phyloP scores from a whole-genome alignment of 1,140 invertebrate genomes.

The Ceratosolen fusciceps region DNA sequence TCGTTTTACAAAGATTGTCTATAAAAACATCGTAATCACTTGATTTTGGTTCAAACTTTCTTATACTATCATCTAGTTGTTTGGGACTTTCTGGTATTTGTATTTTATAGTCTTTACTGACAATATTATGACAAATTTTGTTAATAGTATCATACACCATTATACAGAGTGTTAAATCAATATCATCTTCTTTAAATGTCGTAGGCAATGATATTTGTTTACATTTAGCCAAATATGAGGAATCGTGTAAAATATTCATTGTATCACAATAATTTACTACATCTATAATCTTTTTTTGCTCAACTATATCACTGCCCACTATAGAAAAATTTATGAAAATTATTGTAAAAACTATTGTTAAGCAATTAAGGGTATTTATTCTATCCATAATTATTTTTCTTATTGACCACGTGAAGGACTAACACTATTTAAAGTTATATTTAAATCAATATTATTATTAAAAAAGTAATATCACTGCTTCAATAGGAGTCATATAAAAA shows the following conservation, averaged over 20 bases:
- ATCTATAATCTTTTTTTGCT: not conserved
- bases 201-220: slow-evolving; percentile 1
- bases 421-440: slow-evolving; percentile 26
- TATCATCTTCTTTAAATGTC: not conserved
- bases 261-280: slow-evolving; percentile 5
- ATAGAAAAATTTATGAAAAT: not conserved
- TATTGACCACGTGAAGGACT: not conserved
- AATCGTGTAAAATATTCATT: slow-evolving; percentile 18
- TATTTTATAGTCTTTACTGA: not conserved
- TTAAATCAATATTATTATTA: slow-evolving; percentile 3
- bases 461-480: slow-evolving; percentile 21
- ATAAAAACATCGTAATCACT: not conserved
- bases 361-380: not conserved
- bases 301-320: not conserved
- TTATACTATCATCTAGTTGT: slow-evolving; percentile 22
- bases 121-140: slow-evolving; percentile 30
- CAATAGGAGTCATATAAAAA: not conserved
- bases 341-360: slow-evolving; percentile 1
- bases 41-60: slow-evolving; percentile 15
- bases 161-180: slow-evolving; percentile 22
- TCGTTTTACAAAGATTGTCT: slow-evolving; percentile 19
- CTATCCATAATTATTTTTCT: slow-evolving; percentile 1
- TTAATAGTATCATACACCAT: slow-evolving; percentile 11
- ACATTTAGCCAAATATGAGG: slow-evolving; percentile 8
- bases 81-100: not conserved